Percentiles rank a stretch among this genome's conserved stretches.
Conservation (phyloP, 23 tunicate genomes). For the Botrylloides violaceus region DNA sequence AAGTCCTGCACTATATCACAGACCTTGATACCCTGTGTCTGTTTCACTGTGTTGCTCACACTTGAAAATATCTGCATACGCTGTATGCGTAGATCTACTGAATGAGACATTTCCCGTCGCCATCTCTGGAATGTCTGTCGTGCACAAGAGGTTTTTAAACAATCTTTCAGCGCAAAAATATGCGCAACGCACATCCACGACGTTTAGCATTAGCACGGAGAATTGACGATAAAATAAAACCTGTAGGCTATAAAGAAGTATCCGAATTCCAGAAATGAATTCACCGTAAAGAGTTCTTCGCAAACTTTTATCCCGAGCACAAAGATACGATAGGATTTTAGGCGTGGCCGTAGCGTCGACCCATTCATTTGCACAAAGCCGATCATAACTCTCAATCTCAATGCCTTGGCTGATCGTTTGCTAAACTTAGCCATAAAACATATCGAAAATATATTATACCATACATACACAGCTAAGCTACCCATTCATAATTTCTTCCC, state of each 20-base stretch:
- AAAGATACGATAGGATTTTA: background rate
- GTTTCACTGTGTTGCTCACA: too few relatives aligned
- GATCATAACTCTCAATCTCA: too few relatives aligned
- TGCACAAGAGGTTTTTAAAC: background rate
- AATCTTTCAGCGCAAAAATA: background rate
- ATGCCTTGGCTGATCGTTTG: too few relatives aligned
- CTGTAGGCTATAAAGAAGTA: background rate
- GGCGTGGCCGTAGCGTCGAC: constrained; percentile 3
- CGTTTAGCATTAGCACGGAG: background rate
- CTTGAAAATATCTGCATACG: too few relatives aligned
- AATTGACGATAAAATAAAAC: background rate
- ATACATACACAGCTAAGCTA: too few relatives aligned
- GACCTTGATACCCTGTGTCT: too few relatives aligned
- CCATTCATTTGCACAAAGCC: too few relatives aligned
- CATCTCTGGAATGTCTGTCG: background rate
- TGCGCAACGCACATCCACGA: constrained; percentile 1
- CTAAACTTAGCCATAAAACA: too few relatives aligned
- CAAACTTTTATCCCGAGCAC: background rate
- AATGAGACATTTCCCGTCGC: too few relatives aligned
- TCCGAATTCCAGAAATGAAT: constrained; percentile 6
- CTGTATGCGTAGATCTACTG: too few relatives aligned
- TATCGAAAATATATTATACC: too few relatives aligned
- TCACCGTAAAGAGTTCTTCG: constrained; percentile 1
- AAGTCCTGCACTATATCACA: too few relatives aligned
- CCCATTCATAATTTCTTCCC: background rate